Percentiles rank a stretch among this genome's conserved stretches.
phyloP scores from a whole-genome alignment of 2,797 vertebrate genomes.

The Synaphobranchus kaupii region DNA sequence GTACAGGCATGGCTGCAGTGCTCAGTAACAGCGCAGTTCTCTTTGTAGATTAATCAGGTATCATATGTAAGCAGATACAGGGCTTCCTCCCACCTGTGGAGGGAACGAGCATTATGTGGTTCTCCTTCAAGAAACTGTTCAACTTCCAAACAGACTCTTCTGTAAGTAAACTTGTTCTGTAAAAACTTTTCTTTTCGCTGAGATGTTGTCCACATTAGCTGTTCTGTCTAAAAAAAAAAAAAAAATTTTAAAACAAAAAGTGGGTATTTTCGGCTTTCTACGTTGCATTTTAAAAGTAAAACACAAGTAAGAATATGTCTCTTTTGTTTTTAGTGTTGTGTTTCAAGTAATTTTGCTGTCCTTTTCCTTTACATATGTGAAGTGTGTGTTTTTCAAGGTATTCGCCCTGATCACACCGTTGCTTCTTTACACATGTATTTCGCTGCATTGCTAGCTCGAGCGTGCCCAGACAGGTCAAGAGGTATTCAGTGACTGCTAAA shows the following conservation, averaged over 20 bases:
- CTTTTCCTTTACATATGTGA: background rate
- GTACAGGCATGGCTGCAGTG: slow-evolving; percentile 78
- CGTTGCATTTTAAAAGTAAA: slow-evolving; percentile 23
- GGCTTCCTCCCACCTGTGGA: slow-evolving; percentile 57
- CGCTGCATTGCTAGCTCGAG: slow-evolving; percentile 27
- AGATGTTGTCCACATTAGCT: slow-evolving; percentile 25
- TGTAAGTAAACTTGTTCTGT: slow-evolving; percentile 64
- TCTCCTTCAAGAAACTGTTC: slow-evolving; percentile 74
- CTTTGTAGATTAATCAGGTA: slow-evolving; percentile 76
- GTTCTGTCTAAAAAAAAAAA: slow-evolving; percentile 50
- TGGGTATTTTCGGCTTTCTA: slow-evolving; percentile 51
- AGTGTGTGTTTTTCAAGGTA: slow-evolving; percentile 42
- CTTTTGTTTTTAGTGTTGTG: slow-evolving; percentile 36
- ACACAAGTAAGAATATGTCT: slow-evolving; percentile 38
- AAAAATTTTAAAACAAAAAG: no score
- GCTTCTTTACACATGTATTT: slow-evolving; percentile 15
- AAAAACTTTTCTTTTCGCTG: slow-evolving; percentile 29
- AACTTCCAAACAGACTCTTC: slow-evolving; percentile 52
- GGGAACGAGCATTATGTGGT: slow-evolving; percentile 78
- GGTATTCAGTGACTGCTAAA: slow-evolving; percentile 34
- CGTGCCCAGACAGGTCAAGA: slow-evolving; percentile 49
- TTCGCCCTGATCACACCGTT: slow-evolving; percentile 26
- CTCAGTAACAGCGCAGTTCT: slow-evolving; percentile 38
- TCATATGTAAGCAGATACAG: slow-evolving; percentile 57
- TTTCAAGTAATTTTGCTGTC: slow-evolving; percentile 36